These are phyloP conservation scores for Amblyteles armatorius DNA, from an alignment of 2,888 invertebrate genomes.

Conservation along the genomic window DNA sequence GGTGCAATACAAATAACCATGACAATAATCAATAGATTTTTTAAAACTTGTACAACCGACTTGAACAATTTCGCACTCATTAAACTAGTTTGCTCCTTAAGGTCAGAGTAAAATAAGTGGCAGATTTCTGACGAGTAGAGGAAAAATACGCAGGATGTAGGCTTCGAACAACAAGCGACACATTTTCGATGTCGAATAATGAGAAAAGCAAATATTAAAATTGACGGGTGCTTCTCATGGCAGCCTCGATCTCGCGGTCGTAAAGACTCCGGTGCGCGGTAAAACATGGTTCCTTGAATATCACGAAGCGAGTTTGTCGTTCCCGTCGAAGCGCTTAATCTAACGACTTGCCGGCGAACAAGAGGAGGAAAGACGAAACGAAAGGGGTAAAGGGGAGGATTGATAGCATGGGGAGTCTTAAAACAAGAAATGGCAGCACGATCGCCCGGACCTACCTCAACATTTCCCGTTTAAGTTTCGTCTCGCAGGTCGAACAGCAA, in stretches of 20 bases:
- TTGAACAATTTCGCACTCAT: too few relatives aligned
- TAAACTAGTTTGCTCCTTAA: too few relatives aligned
- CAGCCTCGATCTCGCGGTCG: slow-evolving; percentile 19
- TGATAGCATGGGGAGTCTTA: slow-evolving; percentile 33
- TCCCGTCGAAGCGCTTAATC: slow-evolving; percentile 67
- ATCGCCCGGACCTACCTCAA: slow-evolving; percentile 71
- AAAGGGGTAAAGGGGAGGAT: neutral
- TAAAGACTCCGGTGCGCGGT: slow-evolving; percentile 37
- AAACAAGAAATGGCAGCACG: slow-evolving; percentile 50
- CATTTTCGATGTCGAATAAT: neutral
- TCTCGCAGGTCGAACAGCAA: slow-evolving; percentile 25
- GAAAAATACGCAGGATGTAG: too few relatives aligned
- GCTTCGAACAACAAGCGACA: too few relatives aligned
- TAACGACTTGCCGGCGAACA: slow-evolving; percentile 63
- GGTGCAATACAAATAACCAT: too few relatives aligned
- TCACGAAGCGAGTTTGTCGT: slow-evolving; percentile 57
- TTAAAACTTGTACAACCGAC: too few relatives aligned
- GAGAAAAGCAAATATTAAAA: slow-evolving; percentile 49
- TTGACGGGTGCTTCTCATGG: slow-evolving; percentile 14
- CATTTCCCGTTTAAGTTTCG: slow-evolving; percentile 55
- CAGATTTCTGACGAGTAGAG: too few relatives aligned
- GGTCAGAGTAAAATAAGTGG: too few relatives aligned
- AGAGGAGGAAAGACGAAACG: slow-evolving; percentile 29
- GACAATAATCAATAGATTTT: too few relatives aligned
- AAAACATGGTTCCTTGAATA: slow-evolving; percentile 52